phyloP scores from a whole-genome alignment of 2,797 vertebrate genomes.

The Lutjanus campechanus region DNA sequence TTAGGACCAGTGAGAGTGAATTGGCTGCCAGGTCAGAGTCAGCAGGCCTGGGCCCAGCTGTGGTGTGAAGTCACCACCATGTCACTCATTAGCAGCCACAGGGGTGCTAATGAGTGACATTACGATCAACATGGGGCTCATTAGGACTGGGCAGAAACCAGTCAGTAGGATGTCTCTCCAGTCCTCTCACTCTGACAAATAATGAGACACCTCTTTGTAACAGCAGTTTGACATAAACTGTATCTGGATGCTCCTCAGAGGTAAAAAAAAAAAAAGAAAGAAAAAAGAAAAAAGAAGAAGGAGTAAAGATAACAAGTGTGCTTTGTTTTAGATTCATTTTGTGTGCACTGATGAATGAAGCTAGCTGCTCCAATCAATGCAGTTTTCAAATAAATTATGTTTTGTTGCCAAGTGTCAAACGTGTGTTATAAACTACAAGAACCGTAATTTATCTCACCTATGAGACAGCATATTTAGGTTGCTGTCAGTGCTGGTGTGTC shows the following conservation, averaged over 20 bases:
- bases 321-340: conserved; percentile 16
- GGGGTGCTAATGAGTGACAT: conserved; percentile 73
- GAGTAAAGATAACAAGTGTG: neutral
- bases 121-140: conserved; percentile 67
- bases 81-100: conserved; percentile 64
- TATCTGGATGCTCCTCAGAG: neutral
- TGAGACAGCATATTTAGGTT: neutral
- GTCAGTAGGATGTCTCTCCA: conserved; percentile 41
- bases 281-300: neutral
- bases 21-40: conserved; percentile 47
- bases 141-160: conserved; percentile 58
- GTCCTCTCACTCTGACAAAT: conserved; percentile 42
- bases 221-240: conserved; percentile 16
- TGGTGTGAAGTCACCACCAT: conserved; percentile 38
- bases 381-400: neutral
- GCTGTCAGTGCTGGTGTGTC: neutral
- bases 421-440: neutral
- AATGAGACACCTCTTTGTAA: conserved; percentile 32
- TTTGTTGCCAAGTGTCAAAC: conserved; percentile 8
- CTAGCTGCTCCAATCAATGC: conserved; percentile 2
- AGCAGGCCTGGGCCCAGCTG: conserved; percentile 49
- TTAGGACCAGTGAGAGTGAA: conserved; percentile 41
- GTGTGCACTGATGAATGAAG: neutral
- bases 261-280: conserved; percentile 6
- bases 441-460: neutral